These are phyloP conservation scores for Lydus trimaculatus DNA, from an alignment of 2,888 invertebrate species.

Conservation along the genomic window DNA sequence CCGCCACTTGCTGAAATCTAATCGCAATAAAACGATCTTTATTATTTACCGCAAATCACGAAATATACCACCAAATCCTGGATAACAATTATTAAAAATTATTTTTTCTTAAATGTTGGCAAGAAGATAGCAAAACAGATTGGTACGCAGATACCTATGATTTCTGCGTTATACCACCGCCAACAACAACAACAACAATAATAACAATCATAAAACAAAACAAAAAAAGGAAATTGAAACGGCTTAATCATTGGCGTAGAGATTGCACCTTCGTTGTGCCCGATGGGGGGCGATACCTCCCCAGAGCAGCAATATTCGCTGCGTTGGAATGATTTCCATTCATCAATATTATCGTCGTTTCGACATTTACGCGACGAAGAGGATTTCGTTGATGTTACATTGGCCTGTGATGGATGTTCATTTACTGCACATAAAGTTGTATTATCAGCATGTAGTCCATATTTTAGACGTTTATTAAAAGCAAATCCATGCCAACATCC, in stretches of 20 bases:
- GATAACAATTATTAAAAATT: background rate
- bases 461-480: slow-evolving; percentile 86
- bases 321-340: slow-evolving; percentile 95
- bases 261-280: slow-evolving; percentile 61
- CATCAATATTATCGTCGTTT: slow-evolving; percentile 89
- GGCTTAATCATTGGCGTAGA: slow-evolving; percentile 61
- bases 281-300: slow-evolving; percentile 68
- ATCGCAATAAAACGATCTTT: slow-evolving; percentile 7
- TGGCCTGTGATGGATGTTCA: slow-evolving; percentile 89
- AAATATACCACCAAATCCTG: slow-evolving; percentile 1
- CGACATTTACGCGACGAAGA: slow-evolving; percentile 88
- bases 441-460: slow-evolving; percentile 91
- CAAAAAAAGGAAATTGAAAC: slow-evolving; percentile 35
- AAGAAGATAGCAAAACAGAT: slow-evolving; percentile 43
- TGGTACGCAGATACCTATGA: slow-evolving; percentile 23
- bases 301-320: slow-evolving; percentile 89
- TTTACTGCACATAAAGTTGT: slow-evolving; percentile 92
- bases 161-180: slow-evolving; percentile 23
- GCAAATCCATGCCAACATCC: slow-evolving; percentile 92
- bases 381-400: slow-evolving; percentile 92
- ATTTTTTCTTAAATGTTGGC: slow-evolving; percentile 18
- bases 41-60: background rate
- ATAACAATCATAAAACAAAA: background rate
- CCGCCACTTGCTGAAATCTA: slow-evolving; percentile 1
- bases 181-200: background rate